Evolutionary conservation across 2,888 invertebrate genomes (phyloP).

Genomic region (Shargacucullia verbasci): DNA sequence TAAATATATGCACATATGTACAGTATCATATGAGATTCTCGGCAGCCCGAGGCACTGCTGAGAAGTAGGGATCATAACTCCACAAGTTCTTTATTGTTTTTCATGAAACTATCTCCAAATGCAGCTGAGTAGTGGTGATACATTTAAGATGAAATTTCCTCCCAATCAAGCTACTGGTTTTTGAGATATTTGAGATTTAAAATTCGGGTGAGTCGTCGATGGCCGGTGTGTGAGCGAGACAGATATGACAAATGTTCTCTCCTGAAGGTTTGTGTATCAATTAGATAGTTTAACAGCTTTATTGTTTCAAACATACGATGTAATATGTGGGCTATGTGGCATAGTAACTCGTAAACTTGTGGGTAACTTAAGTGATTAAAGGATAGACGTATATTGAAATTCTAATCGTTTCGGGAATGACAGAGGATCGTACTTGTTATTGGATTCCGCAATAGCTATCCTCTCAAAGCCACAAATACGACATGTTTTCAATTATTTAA

Average conservation of each 20-base stretch:
- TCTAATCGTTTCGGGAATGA: conserved; percentile 9
- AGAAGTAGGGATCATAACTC: conserved; percentile 39
- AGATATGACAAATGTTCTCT: conserved; percentile 42
- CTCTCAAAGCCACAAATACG: too few species aligned
- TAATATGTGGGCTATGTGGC: conserved; percentile 21
- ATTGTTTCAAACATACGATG: conserved; percentile 42
- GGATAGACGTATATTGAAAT: conserved; percentile 19
- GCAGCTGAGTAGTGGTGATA: neutral
- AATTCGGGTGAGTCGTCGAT: conserved; percentile 9
- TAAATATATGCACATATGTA: conserved; percentile 53
- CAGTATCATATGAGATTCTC: conserved; percentile 53
- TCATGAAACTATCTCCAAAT: neutral
- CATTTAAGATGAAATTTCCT: neutral
- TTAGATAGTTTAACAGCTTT: conserved; percentile 54
- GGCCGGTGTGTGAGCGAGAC: conserved; percentile 55
- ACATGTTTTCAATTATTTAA: too few species aligned
- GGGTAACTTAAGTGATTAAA: conserved; percentile 34
- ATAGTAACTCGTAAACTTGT: conserved; percentile 30
- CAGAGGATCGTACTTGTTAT: neutral
- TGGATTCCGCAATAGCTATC: neutral
- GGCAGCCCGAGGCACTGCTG: conserved; percentile 23
- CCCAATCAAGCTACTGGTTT: conserved; percentile 1
- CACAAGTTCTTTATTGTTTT: conserved; percentile 33
- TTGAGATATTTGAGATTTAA: conserved; percentile 24
- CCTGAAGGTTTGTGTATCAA: conserved; percentile 53